Percentiles rank a stretch among this genome's conserved stretches.
These are phyloP conservation scores for Toxonevra muliebris DNA, from an alignment of 2,888 invertebrate genomes.

Conservation along the genomic window DNA sequence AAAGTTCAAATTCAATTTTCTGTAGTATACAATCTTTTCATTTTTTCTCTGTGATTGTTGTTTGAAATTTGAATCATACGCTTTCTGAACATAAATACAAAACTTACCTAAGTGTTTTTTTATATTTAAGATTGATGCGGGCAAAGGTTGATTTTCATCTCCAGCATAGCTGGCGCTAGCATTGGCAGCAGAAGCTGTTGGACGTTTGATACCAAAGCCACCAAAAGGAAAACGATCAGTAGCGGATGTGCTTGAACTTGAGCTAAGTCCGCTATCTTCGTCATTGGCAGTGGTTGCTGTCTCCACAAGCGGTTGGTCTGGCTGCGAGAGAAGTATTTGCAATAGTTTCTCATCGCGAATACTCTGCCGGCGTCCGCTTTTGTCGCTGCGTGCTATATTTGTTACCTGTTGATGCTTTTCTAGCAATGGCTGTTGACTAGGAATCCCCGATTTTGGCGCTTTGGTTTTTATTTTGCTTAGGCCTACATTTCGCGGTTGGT, in stretches of 20 bases:
- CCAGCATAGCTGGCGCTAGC: not conserved
- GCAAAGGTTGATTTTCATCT: not conserved
- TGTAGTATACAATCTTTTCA: too few species aligned
- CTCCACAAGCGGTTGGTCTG: constrained; percentile 42
- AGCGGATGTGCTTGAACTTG: not conserved
- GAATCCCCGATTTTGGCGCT: constrained; percentile 17
- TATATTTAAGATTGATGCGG: not conserved
- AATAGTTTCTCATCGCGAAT: constrained; percentile 43
- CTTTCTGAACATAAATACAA: not conserved
- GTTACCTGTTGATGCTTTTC: constrained; percentile 26
- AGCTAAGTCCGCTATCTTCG: constrained; percentile 44
- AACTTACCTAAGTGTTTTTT: constrained; percentile 26
- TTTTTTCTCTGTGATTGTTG: too few species aligned
- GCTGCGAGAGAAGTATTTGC: constrained; percentile 41
- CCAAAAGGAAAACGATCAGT: not conserved
- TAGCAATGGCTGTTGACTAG: constrained; percentile 33
- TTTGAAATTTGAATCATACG: not conserved
- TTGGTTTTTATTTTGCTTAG: constrained; percentile 25
- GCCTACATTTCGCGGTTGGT: constrained; percentile 22
- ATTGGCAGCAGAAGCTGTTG: not conserved
- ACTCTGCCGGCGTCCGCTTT: constrained; percentile 37
- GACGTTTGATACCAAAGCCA: too few species aligned
- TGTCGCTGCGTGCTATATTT: not conserved
- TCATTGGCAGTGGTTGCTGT: constrained; percentile 26
- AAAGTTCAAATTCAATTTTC: constrained; percentile 10